These are phyloP conservation scores for Scelioninae gen. 1 DNA, from an alignment of 2,888 invertebrate genomes.

Conservation along the genomic window DNA sequence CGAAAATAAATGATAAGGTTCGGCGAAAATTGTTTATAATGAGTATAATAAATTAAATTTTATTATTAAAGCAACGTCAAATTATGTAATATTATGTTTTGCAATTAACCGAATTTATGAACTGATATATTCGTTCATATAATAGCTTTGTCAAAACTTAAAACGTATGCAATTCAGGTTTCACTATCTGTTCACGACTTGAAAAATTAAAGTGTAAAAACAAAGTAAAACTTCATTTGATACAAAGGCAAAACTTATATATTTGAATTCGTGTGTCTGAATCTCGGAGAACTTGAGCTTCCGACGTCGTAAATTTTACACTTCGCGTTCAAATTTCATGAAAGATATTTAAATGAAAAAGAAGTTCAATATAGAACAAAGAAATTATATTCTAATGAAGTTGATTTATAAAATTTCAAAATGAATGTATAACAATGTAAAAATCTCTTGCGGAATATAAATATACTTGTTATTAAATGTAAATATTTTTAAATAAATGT, in stretches of 20 bases:
- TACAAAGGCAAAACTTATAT: constrained; percentile 5
- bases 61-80: no score
- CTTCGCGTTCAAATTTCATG: constrained; percentile 18
- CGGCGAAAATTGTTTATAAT: no score
- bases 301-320: constrained; percentile 20
- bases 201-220: constrained; percentile 12
- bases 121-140: no score
- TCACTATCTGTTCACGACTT: not conserved
- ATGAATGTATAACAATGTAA: not conserved
- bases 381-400: constrained; percentile 5
- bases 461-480: not conserved
- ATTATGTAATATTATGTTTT: no score
- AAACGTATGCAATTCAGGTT: not conserved
- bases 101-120: no score
- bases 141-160: no score
- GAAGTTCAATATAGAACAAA: constrained; percentile 18
- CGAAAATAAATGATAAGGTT: no score
- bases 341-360: constrained; percentile 19
- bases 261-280: constrained; percentile 17
- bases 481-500: not conserved
- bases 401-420: constrained; percentile 12
- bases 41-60: no score
- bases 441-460: not conserved
- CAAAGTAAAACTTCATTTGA: constrained; percentile 4
- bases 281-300: constrained; percentile 2